These are phyloP conservation scores for Octomys mimax DNA, from an alignment of 2,797 vertebrate species.

Conservation along the genomic window DNA sequence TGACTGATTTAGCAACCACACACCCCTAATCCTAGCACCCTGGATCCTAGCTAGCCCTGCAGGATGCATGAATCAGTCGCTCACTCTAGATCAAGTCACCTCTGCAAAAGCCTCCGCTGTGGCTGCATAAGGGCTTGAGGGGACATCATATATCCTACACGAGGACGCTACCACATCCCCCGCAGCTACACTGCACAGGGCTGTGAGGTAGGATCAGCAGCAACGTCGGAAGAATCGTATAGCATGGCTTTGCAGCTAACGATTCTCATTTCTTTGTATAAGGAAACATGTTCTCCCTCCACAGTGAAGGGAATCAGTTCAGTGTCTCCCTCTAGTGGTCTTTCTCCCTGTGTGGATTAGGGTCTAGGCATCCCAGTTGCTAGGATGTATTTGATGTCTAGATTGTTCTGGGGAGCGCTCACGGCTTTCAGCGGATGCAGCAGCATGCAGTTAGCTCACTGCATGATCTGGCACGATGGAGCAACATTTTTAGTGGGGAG, in stretches of 20 bases:
- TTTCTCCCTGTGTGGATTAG: not conserved
- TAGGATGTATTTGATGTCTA: not conserved
- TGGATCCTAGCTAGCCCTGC: not conserved
- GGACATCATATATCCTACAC: not conserved
- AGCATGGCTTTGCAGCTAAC: too few species aligned
- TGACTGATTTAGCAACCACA: not conserved
- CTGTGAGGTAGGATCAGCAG: not conserved
- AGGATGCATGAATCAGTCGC: not conserved
- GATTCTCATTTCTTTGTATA: accelerated
- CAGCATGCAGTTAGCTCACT: not conserved
- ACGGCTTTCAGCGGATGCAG: not conserved
- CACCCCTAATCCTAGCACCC: not conserved
- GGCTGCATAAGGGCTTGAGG: not conserved
- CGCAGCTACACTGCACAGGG: accelerated
- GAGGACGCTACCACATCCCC: not conserved
- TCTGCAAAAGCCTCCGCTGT: not conserved
- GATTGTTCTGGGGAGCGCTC: not conserved
- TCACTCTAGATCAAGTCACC: not conserved
- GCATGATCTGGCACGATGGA: not conserved
- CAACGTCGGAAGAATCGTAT: accelerated
- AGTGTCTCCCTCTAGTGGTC: not conserved
- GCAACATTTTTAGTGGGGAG: not conserved
- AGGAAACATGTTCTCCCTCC: accelerated
- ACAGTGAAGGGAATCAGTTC: not conserved
- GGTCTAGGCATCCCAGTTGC: not conserved